phyloP scores from a whole-genome alignment of 2,113 vertebrate genomes.

The Campylomormyrus numenius region DNA sequence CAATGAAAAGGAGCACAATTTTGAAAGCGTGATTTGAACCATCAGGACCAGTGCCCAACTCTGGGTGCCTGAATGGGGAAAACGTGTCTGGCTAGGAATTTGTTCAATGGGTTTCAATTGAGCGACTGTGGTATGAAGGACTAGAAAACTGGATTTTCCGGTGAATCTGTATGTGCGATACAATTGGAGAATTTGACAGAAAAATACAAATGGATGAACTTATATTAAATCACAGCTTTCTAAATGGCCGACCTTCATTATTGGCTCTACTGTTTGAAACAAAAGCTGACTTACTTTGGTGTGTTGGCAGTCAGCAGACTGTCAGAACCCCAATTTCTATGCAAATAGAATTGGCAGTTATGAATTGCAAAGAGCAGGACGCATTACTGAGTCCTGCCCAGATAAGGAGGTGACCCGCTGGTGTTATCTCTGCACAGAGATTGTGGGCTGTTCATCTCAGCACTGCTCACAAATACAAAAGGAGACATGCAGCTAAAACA shows the following conservation, averaged over 20 bases:
- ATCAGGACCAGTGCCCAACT: slow-evolving; percentile 39
- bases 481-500: background rate
- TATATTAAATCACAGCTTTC: background rate
- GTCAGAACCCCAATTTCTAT: slow-evolving; percentile 37
- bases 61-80: slow-evolving; percentile 38
- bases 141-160: slow-evolving; percentile 17
- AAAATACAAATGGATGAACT: slow-evolving; percentile 15
- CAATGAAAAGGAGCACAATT: slow-evolving; percentile 50
- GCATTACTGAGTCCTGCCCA: slow-evolving; percentile 17
- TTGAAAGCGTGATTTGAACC: slow-evolving; percentile 42
- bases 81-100: background rate
- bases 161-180: background rate
- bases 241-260: slow-evolving; percentile 27
- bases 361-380: slow-evolving; percentile 13
- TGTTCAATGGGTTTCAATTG: slow-evolving; percentile 45
- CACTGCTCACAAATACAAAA: background rate
- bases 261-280: background rate
- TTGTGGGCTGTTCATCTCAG: background rate
- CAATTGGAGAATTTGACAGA: background rate
- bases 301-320: slow-evolving; percentile 20
- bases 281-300: background rate
- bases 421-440: background rate
- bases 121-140: slow-evolving; percentile 45
- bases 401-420: slow-evolving; percentile 23
- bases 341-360: slow-evolving; percentile 23